A percentile compares a stretch with the other conserved stretches of the same genome.
phyloP scores from a whole-genome alignment of 2,113 vertebrate genomes.

The Nesoenas mayeri region DNA sequence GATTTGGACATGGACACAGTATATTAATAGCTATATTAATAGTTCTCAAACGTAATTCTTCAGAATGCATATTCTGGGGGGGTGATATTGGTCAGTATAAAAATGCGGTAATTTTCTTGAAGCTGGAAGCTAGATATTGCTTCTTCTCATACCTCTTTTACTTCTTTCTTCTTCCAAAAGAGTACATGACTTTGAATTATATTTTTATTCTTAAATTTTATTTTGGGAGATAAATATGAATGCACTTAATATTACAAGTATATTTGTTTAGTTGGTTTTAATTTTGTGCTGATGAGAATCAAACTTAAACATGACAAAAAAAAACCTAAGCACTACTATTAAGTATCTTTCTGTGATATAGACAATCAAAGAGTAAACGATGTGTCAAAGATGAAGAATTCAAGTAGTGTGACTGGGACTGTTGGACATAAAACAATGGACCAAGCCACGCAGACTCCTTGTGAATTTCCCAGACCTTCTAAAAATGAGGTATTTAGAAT shows the following conservation, averaged over 20 bases:
- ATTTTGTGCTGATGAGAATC: neutral
- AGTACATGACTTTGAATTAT: neutral
- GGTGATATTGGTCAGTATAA: neutral
- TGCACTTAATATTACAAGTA: neutral
- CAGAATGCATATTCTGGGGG: neutral
- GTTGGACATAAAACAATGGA: neutral
- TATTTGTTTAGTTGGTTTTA: neutral
- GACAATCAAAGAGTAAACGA: constrained; percentile 64
- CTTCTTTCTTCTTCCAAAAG: neutral
- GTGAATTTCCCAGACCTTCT: constrained; percentile 47
- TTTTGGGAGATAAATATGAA: neutral
- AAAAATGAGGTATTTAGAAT: constrained; percentile 80
- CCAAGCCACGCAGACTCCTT: constrained; percentile 82
- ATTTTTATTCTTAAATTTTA: neutral
- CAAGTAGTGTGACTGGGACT: neutral
- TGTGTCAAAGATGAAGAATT: constrained; percentile 45
- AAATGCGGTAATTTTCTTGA: neutral
- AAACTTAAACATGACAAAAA: neutral
- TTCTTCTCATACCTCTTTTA: neutral
- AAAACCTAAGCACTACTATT: neutral
- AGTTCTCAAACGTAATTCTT: neutral
- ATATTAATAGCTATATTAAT: neutral
- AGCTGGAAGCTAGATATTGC: neutral
- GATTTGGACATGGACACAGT: neutral
- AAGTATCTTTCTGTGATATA: constrained; percentile 23